phyloP scores from a whole-genome alignment of 2,113 vertebrate genomes.

The Carettochelys insculpta region DNA sequence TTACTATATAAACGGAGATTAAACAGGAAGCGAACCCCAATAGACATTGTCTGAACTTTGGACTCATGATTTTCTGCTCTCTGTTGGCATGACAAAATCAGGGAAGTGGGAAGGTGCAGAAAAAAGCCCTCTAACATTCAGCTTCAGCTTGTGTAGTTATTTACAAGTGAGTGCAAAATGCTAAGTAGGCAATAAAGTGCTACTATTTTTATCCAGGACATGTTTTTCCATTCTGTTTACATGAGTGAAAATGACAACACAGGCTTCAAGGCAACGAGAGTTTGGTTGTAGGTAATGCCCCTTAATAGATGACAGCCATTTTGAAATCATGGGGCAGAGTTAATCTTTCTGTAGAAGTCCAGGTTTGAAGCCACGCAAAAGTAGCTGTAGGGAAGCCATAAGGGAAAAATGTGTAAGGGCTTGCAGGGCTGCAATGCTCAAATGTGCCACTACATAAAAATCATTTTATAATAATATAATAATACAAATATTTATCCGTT shows the following conservation, averaged over 20 bases:
- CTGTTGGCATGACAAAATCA: too few relatives aligned
- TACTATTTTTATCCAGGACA: neutral
- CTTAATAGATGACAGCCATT: neutral
- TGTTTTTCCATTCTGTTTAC: neutral
- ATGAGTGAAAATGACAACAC: neutral
- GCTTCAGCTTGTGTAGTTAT: neutral
- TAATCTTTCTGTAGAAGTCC: neutral
- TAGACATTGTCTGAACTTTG: too few relatives aligned
- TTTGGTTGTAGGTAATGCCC: neutral
- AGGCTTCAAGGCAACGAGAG: neutral
- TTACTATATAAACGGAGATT: too few relatives aligned
- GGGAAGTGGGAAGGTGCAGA: too few relatives aligned
- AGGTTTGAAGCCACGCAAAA: neutral
- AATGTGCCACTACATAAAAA: neutral
- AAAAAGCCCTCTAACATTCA: too few relatives aligned
- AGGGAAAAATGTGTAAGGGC: accelerated
- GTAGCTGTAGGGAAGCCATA: neutral
- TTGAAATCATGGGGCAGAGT: neutral
- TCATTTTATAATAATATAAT: neutral
- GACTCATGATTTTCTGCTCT: too few relatives aligned
- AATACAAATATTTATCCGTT: neutral
- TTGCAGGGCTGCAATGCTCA: neutral
- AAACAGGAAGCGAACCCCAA: too few relatives aligned
- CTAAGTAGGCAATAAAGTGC: neutral
- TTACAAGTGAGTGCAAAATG: neutral